Conservation (phyloP, 2,113 vertebrate species). For the Notarius lentiginosus region DNA sequence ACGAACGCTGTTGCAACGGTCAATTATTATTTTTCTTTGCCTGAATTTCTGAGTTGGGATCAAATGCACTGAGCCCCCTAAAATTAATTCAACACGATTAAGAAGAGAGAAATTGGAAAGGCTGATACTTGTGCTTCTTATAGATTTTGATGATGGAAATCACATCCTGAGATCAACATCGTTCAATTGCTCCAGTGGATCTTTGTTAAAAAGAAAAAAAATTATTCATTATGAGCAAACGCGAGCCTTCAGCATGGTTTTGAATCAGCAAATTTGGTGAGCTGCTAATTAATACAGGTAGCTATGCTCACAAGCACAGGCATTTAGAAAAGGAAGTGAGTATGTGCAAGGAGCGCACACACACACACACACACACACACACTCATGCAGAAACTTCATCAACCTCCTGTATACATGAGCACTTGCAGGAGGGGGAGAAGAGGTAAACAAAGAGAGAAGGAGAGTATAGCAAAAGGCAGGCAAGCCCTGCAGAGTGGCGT, state of each 20-base stretch:
- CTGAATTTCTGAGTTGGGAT: background rate
- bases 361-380: conserved; percentile 34
- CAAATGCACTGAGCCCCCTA: background rate
- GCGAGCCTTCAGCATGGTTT: conserved; percentile 49
- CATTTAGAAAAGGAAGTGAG: conserved; percentile 1
- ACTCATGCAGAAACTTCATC: conserved; percentile 52
- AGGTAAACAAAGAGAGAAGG: conserved; percentile 18
- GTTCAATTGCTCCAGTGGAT: conserved; percentile 27
- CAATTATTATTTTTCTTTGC: background rate
- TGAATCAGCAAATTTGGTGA: conserved; percentile 50
- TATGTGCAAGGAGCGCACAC: background rate
- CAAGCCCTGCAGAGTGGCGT: conserved; percentile 30
- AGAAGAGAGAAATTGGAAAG: conserved; percentile 19
- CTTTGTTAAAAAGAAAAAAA: conserved; percentile 37
- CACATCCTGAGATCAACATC: conserved; percentile 48
- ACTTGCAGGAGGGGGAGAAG: background rate
- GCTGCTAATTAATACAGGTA: conserved; percentile 52
- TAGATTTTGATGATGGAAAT: conserved; percentile 36
- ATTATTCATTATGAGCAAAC: conserved; percentile 49
- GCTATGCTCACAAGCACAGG: conserved; percentile 7
- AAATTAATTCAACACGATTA: conserved; percentile 10
- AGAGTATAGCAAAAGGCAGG: conserved; percentile 22
- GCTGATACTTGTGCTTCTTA: conserved; percentile 28
- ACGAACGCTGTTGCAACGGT: background rate
- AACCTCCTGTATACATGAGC: conserved; percentile 47